A percentile compares a stretch with the other conserved stretches of the same genome.
Conservation (phyloP, 2,888 invertebrate genomes). For the Trachelus iudaicus region DNA sequence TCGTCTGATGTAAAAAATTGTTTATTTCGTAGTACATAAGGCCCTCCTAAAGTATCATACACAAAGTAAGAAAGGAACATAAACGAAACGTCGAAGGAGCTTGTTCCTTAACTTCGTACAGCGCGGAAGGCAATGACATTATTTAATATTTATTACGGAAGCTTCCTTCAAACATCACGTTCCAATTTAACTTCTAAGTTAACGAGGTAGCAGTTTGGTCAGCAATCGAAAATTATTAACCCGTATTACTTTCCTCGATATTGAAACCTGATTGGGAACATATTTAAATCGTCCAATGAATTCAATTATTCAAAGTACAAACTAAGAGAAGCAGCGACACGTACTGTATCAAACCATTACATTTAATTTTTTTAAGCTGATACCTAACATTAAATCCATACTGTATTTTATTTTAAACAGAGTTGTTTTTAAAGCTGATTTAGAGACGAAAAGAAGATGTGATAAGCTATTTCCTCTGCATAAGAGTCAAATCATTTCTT, state of each 20-base stretch:
- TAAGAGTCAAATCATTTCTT: background rate
- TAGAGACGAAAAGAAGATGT: background rate
- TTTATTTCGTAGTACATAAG: constrained; percentile 50
- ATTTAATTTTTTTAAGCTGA: background rate
- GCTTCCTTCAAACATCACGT: background rate
- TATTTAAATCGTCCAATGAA: background rate
- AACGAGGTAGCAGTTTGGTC: background rate
- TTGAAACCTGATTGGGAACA: background rate
- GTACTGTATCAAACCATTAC: background rate
- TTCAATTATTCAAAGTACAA: background rate
- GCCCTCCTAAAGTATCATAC: constrained; percentile 27
- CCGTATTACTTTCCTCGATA: background rate
- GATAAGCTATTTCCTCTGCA: background rate
- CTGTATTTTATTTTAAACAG: background rate
- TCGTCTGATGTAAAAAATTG: constrained; percentile 50
- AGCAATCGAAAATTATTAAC: background rate
- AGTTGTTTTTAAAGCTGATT: background rate
- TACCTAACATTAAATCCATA: background rate
- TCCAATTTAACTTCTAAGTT: background rate
- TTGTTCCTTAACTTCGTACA: constrained; percentile 4
- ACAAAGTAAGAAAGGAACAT: constrained; percentile 12
- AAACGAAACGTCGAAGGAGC: constrained; percentile 11
- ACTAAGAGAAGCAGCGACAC: background rate
- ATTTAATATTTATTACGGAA: constrained; percentile 11
- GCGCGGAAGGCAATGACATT: constrained; percentile 3